Evolutionary conservation across 92 coral and sea anemone genomes (phyloP).

Genomic region (Epizoanthus stellaris): DNA sequence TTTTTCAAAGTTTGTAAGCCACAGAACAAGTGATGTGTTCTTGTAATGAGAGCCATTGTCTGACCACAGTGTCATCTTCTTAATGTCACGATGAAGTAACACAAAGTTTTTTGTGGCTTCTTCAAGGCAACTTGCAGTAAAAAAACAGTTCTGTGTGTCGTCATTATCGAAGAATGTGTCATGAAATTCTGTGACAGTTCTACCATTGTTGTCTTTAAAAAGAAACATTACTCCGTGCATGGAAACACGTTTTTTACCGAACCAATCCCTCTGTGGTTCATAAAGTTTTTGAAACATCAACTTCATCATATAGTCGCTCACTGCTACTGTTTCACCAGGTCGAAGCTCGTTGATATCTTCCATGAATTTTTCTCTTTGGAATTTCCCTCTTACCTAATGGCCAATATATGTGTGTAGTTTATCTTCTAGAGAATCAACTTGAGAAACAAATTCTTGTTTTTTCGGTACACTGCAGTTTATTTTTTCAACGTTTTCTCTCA

Average conservation of each 20-base stretch:
- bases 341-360: slow-evolving; percentile 45
- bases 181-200: slow-evolving; percentile 11
- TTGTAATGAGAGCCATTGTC: slow-evolving; percentile 60
- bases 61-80: slow-evolving; percentile 40
- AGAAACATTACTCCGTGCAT: slow-evolving; percentile 49
- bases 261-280: slow-evolving; percentile 54
- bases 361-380: slow-evolving; percentile 45
- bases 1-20: slow-evolving; percentile 41
- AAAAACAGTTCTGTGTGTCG: slow-evolving; percentile 15
- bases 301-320: slow-evolving; percentile 58
- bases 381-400: slow-evolving; percentile 67
- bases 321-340: slow-evolving; percentile 57
- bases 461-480: not conserved
- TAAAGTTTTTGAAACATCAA: slow-evolving; percentile 44
- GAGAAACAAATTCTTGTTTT: not conserved
- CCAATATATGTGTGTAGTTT: slow-evolving; percentile 53
- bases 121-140: slow-evolving; percentile 47
- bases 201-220: slow-evolving; percentile 14
- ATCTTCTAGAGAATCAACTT: slow-evolving; percentile 8
- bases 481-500: not conserved
- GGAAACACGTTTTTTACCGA: slow-evolving; percentile 48
- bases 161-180: slow-evolving; percentile 24
- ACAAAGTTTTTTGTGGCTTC: slow-evolving; percentile 39
- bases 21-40: slow-evolving; percentile 44
- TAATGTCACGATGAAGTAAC: slow-evolving; percentile 28